Evolutionary conservation across 1,140 invertebrate genomes (phyloP), one percentile per base, ranked within the genome.

Genomic region (Drosophila nebulosa): DNA sequence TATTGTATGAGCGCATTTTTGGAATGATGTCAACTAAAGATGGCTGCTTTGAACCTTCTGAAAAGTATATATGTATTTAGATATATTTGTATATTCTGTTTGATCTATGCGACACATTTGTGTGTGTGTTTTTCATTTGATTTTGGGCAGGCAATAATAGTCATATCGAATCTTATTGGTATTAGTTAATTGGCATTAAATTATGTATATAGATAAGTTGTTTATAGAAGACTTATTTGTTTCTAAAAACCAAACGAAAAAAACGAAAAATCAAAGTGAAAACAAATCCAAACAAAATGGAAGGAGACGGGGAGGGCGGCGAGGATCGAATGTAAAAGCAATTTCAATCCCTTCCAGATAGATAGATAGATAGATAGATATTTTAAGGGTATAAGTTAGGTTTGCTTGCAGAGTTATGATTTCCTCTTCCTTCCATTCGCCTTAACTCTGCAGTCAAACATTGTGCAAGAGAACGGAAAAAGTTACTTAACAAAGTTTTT

Each of bases 1-100:
- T 79, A 62, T n/a, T n/a, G n/a, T 70, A 79, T 83, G 77, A 84
- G 80, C 80, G 81, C 80, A 79, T 86, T 84, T 84, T 74, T 18
- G 39, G 39, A 46, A 21, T 71, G 53, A 69, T 76, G 27, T 69
- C 59, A 83, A 64, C 64, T 60, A 26, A 79, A 58, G 58, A 73
- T 57, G 62, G 69, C 39, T 46, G 22, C 63, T 72, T 53, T 57
- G 57, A 71, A 70, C 65, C 63, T 65, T 22, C 50, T 56, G 71
- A 12, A 74, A 74, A 67, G 12, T 56, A 55, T 32, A 56, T 32
- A 56, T 56, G 10, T 56, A 71, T 52, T 63, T 71, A 63, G 27
- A 56, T 42, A 42, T 35, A 21, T 9, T 21, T 46, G 39, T 46
- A 46, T 18, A 14, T 32, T 32, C 9, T 21, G 16, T 21, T 21